These are phyloP conservation scores for Pseudonaja textilis DNA, from an alignment of 2,113 vertebrate genomes.

Conservation along the genomic window DNA sequence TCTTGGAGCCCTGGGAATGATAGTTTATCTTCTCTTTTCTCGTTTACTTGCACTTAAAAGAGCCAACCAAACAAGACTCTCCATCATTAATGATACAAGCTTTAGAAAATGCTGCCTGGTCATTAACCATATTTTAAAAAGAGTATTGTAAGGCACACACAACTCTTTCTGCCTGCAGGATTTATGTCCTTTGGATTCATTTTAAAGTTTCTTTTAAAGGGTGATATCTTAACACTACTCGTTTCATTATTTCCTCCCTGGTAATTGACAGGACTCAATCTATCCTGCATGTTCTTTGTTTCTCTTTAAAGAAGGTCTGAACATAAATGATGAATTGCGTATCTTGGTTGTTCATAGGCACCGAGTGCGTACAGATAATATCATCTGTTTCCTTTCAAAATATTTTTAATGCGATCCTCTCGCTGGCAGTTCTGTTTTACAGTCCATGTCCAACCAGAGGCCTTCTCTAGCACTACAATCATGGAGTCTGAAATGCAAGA, in stretches of 20 bases:
- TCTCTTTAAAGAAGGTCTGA: background rate
- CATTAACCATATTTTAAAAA: background rate
- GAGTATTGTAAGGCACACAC: background rate
- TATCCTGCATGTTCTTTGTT: background rate
- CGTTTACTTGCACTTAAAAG: background rate
- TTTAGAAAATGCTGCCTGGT: background rate
- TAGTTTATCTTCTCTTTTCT: background rate
- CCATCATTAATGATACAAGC: background rate
- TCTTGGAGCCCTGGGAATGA: background rate
- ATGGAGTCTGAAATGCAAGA: background rate
- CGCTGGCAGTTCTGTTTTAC: background rate
- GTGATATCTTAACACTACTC: background rate
- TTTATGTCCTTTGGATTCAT: background rate
- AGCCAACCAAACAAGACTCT: background rate
- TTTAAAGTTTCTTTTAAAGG: background rate
- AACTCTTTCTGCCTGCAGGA: background rate
- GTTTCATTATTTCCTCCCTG: background rate
- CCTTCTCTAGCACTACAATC: background rate
- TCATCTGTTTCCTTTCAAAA: background rate
- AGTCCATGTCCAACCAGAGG: background rate
- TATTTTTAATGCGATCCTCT: background rate
- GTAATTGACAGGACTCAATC: background rate
- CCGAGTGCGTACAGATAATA: background rate
- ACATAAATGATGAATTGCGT: background rate
- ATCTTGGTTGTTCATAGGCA: background rate